phyloP scores from a whole-genome alignment of 2,113 vertebrate species.

The Athene noctua region DNA sequence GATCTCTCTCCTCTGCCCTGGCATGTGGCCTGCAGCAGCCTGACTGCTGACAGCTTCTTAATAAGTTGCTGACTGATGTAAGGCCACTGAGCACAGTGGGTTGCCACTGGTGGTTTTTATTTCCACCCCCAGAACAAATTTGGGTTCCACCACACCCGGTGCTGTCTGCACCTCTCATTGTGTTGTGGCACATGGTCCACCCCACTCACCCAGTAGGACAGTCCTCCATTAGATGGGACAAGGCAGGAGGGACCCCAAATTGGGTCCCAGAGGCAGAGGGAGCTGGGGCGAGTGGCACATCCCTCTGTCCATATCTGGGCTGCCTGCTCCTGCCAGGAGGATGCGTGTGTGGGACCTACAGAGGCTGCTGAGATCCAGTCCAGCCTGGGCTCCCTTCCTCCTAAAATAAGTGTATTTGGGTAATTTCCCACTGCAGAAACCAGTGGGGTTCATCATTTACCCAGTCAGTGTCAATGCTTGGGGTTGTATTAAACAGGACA shows the following conservation, averaged over 20 bases:
- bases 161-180: accelerated
- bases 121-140: neutral
- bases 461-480: accelerated
- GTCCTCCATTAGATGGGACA: neutral
- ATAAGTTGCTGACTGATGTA: neutral
- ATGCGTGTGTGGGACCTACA: accelerated
- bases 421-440: accelerated
- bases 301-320: accelerated
- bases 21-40: neutral
- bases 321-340: neutral
- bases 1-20: neutral
- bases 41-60: neutral
- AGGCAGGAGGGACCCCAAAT: neutral
- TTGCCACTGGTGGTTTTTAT: neutral
- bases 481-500: neutral
- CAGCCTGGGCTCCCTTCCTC: neutral
- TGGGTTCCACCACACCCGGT: accelerated
- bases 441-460: neutral
- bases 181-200: accelerated
- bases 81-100: neutral
- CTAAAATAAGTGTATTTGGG: neutral
- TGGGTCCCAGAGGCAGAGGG: neutral
- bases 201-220: accelerated
- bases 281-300: neutral
- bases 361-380: neutral